A percentile compares a stretch with the other conserved stretches of the same genome.
Conservation (phyloP, 92 coral and sea anemone species). For the Epizoanthus illoricatus region DNA sequence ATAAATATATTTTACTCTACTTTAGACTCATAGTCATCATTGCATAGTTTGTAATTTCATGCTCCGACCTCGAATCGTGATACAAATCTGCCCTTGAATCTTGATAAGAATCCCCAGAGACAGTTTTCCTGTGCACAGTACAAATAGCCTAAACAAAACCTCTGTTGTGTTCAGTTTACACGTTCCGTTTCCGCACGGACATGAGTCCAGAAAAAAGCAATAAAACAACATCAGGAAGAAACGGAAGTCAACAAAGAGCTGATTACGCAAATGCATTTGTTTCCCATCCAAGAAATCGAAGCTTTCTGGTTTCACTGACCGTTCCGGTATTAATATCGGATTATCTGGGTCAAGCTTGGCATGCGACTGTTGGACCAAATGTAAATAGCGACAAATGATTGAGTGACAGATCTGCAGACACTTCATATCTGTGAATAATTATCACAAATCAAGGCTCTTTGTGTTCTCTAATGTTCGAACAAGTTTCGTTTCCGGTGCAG, state of each 20-base stretch:
- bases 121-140: no score
- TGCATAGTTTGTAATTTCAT: no score
- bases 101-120: no score
- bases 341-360: constrained; percentile 12
- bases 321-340: constrained; percentile 41
- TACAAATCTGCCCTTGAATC: no score
- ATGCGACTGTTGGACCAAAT: constrained; percentile 24
- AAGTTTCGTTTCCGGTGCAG: constrained; percentile 89
- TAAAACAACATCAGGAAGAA: not conserved
- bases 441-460: constrained; percentile 83
- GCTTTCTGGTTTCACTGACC: constrained; percentile 12
- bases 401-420: constrained; percentile 40
- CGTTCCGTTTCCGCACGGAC: constrained; percentile 10
- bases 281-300: constrained; percentile 24
- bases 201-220: constrained; percentile 17
- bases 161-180: constrained; percentile 3
- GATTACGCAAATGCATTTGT: constrained; percentile 37
- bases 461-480: constrained; percentile 91
- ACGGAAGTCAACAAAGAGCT: constrained; percentile 34
- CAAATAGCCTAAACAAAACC: no score
- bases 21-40: no score
- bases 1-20: no score
- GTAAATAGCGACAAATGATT: constrained; percentile 29
- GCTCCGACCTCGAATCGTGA: no score
- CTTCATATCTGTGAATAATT: constrained; percentile 68